Evolutionary conservation across 2,888 invertebrate species (phyloP).

Genomic region (Brenthis ino): DNA sequence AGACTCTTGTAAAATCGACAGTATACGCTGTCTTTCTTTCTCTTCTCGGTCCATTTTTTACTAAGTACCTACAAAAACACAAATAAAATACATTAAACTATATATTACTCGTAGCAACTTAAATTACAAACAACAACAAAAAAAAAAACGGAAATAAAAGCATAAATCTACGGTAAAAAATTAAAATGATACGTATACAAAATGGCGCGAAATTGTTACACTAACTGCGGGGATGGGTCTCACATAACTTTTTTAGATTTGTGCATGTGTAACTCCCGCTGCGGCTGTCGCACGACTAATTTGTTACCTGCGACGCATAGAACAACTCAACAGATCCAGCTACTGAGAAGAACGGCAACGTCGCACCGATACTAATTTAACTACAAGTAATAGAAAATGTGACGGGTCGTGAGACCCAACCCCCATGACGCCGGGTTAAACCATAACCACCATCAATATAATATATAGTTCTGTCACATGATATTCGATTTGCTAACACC

Average conservation of each 20-base stretch:
- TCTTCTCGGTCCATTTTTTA: constrained; percentile 21
- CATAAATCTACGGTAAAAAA: constrained; percentile 19
- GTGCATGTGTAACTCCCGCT: constrained; percentile 33
- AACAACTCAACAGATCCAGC: constrained; percentile 35
- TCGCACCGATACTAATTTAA: constrained; percentile 10
- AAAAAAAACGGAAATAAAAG: constrained; percentile 22
- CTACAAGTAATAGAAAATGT: constrained; percentile 22
- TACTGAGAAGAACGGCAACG: constrained; percentile 32
- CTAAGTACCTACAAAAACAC: constrained; percentile 27
- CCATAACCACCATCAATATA: too few species aligned
- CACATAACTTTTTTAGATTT: constrained; percentile 33
- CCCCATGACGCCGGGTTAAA: constrained; percentile 24
- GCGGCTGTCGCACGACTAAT: constrained; percentile 31
- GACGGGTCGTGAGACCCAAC: constrained; percentile 23
- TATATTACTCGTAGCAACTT: constrained; percentile 18
- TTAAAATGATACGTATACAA: constrained; percentile 28
- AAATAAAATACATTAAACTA: constrained; percentile 28
- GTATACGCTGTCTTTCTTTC: too few species aligned
- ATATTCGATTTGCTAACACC: too few species aligned
- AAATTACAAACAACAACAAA: constrained; percentile 23
- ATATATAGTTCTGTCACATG: too few species aligned
- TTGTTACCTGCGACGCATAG: constrained; percentile 32
- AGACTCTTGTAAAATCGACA: constrained; percentile 24
- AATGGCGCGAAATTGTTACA: constrained; percentile 32
- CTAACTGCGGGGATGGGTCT: constrained; percentile 33